phyloP scores from a whole-genome alignment of 2,888 invertebrate genomes.

The Cordilura impudica region DNA sequence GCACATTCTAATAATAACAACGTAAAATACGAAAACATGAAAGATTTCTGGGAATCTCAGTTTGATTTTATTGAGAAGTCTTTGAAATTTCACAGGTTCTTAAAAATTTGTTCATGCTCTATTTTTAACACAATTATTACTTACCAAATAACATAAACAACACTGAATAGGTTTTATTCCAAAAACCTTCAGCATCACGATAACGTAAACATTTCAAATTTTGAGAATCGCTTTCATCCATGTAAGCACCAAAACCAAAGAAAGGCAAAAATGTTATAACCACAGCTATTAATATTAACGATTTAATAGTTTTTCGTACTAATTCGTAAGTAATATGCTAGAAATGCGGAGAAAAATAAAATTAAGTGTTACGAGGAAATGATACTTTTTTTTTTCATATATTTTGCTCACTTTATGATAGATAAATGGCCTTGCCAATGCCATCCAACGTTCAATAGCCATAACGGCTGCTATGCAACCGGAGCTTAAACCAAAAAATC shows the following conservation, averaged over 20 bases:
- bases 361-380: neutral
- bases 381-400: neutral
- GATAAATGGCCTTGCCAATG: constrained; percentile 90
- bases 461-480: constrained; percentile 93
- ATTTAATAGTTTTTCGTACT: constrained; percentile 84
- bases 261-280: constrained; percentile 87
- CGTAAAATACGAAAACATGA: too few species aligned
- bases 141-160: constrained; percentile 88
- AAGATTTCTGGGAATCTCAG: too few species aligned
- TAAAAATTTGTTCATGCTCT: too few species aligned
- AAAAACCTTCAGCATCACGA: constrained; percentile 82
- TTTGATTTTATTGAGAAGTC: too few species aligned
- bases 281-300: constrained; percentile 84
- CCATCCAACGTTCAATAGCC: constrained; percentile 92
- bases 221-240: constrained; percentile 77
- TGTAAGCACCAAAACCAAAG: constrained; percentile 86
- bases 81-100: too few species aligned
- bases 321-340: constrained; percentile 90
- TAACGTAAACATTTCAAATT: constrained; percentile 83
- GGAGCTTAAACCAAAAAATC: constrained; percentile 91
- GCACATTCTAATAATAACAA: too few species aligned
- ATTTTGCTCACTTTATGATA: constrained; percentile 86
- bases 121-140: too few species aligned
- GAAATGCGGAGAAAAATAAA: neutral
- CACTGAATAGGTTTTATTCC: constrained; percentile 86